phyloP scores from a whole-genome alignment of 1,140 invertebrate genomes.

The Druon quercuslanigerum region DNA sequence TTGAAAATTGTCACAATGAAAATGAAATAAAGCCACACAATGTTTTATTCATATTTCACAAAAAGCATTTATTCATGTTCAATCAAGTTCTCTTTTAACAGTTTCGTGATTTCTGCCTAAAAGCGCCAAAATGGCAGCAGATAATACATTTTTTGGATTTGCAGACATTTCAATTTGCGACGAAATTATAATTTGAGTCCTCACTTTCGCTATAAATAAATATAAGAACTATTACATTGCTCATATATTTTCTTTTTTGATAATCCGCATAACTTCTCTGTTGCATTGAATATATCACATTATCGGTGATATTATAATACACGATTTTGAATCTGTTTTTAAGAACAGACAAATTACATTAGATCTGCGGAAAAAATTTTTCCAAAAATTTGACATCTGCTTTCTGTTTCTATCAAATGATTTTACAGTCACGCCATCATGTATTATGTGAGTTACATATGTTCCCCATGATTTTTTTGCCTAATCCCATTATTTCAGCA shows the following conservation, averaged over 20 bases:
- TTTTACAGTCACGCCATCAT: no score
- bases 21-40: no score
- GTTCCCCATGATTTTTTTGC: no score
- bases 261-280: not conserved
- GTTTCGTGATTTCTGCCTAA: not conserved
- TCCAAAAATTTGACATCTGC: no score
- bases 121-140: not conserved
- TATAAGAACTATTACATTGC: not conserved
- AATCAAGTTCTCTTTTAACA: slow-evolving; percentile 1
- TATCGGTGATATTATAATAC: not conserved
- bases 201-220: no score
- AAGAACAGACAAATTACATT: slow-evolving; percentile 19
- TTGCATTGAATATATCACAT: not conserved
- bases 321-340: slow-evolving; percentile 1
- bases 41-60: not conserved
- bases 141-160: not conserved
- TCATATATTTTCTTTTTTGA: not conserved
- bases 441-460: no score
- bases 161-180: no score
- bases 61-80: slow-evolving; percentile 3
- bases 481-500: no score
- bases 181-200: no score
- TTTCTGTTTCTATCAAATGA: no score
- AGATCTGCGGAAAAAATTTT: not conserved
- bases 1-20: no score